phyloP scores from a whole-genome alignment of 2,797 vertebrate species.

The Thamnophis elegans region DNA sequence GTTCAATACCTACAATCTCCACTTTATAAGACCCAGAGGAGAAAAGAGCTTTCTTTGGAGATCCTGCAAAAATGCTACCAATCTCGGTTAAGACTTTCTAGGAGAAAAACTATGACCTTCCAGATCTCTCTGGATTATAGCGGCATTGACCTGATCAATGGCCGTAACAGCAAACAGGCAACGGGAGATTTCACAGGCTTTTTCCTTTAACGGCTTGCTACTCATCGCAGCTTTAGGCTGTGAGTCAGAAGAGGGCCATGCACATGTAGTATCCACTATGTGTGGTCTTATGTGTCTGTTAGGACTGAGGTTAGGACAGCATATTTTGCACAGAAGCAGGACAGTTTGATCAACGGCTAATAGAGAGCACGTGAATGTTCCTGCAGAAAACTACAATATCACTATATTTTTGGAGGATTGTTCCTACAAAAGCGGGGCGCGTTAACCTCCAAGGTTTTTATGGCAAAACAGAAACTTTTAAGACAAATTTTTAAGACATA shows the following conservation, averaged over 20 bases:
- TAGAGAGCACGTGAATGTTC: background rate
- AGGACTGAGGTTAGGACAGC: background rate
- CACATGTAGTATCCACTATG: background rate
- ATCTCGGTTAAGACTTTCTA: background rate
- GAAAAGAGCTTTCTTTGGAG: background rate
- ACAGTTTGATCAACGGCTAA: background rate
- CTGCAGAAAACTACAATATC: background rate
- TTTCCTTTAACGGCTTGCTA: background rate
- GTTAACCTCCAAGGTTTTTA: background rate
- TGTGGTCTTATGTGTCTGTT: background rate
- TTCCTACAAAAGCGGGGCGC: background rate
- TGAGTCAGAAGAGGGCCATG: background rate
- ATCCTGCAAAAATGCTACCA: background rate
- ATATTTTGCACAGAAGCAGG: background rate
- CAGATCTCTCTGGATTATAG: background rate
- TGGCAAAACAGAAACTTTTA: background rate
- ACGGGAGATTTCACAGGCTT: background rate
- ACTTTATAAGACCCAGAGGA: background rate
- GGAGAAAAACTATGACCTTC: background rate
- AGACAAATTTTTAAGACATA: too few species aligned
- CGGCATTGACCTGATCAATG: background rate
- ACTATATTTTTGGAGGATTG: background rate
- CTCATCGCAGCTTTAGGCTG: background rate
- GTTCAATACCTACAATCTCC: background rate
- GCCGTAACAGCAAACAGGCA: background rate